phyloP scores from a whole-genome alignment of 2,888 invertebrate species.

The Acronicta alni region DNA sequence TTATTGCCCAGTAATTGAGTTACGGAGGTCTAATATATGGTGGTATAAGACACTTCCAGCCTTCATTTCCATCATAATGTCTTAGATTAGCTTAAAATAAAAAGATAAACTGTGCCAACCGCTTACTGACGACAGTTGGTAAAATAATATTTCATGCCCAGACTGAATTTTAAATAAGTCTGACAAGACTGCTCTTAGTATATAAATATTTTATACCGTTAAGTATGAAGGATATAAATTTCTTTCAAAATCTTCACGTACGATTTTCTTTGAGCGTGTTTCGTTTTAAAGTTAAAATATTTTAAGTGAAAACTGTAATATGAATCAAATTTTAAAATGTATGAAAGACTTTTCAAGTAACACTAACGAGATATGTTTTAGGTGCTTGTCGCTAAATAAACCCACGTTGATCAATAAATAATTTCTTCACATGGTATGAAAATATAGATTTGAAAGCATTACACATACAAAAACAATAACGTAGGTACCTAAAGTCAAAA shows the following conservation, averaged over 20 bases:
- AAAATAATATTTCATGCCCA: slow-evolving; percentile 40
- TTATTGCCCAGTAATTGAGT: too few species aligned
- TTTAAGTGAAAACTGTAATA: slow-evolving; percentile 29
- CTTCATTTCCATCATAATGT: slow-evolving; percentile 37
- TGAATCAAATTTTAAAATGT: slow-evolving; percentile 24
- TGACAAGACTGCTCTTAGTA: slow-evolving; percentile 39
- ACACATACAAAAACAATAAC: too few species aligned
- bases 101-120: slow-evolving; percentile 37
- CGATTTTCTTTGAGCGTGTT: slow-evolving; percentile 43
- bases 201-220: slow-evolving; percentile 48
- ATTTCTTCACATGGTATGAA: too few species aligned
- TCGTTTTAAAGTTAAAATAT: slow-evolving; percentile 37
- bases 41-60: slow-evolving; percentile 30
- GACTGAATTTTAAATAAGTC: slow-evolving; percentile 45
- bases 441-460: too few species aligned
- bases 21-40: too few species aligned
- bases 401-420: too few species aligned
- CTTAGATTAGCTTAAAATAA: slow-evolving; percentile 31
- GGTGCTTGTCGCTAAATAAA: too few species aligned
- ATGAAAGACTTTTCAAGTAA: slow-evolving; percentile 38
- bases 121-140: slow-evolving; percentile 30
- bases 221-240: slow-evolving; percentile 40
- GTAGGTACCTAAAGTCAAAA: too few species aligned
- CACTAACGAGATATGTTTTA: slow-evolving; percentile 36
- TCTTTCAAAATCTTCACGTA: slow-evolving; percentile 35